Percentiles rank a stretch among this genome's conserved stretches.
Conservation (phyloP, 1,140 invertebrate species). For the Coelopa frigida region DNA sequence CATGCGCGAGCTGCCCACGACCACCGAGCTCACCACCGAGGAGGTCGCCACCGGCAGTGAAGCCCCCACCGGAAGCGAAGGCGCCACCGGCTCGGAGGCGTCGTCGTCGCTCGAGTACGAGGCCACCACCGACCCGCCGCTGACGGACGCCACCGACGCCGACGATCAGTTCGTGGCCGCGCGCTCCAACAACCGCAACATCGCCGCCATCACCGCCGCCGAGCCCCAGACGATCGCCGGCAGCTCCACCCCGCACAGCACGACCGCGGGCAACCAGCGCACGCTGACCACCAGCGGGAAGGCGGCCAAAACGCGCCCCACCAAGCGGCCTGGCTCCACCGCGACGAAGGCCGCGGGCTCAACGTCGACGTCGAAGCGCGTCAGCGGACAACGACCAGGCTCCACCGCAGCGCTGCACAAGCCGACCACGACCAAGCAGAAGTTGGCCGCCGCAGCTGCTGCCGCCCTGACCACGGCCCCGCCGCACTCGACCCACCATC, state of each 20-base stretch:
- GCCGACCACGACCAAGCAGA: conserved; percentile 1
- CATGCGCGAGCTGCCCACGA: conserved; percentile 31
- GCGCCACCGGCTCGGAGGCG: conserved; percentile 8
- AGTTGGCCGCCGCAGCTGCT: neutral
- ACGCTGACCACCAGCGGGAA: conserved; percentile 38
- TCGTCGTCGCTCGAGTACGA: conserved; percentile 3
- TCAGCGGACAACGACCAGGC: conserved; percentile 25
- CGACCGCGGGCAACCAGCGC: conserved; percentile 28
- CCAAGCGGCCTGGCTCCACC: conserved; percentile 27
- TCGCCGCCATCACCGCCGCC: conserved; percentile 36
- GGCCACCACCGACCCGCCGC: conserved; percentile 22
- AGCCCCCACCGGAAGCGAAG: conserved; percentile 5
- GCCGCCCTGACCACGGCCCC: conserved; percentile 16
- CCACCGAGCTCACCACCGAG: conserved; percentile 25
- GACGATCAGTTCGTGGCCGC: conserved; percentile 41
- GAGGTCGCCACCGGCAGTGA: conserved; percentile 21
- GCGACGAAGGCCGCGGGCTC: conserved; percentile 12
- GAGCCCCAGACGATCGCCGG: conserved; percentile 15
- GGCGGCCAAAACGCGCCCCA: conserved; percentile 28
- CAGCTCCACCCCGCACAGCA: conserved; percentile 16
- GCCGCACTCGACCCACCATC: conserved; percentile 25
- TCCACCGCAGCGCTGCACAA: neutral
- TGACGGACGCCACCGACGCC: conserved; percentile 33
- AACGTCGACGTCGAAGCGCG: conserved; percentile 22
- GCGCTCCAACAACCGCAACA: conserved; percentile 34